Evolutionary conservation across 2,888 invertebrate species (phyloP).

Genomic region (Dryococelus australis): DNA sequence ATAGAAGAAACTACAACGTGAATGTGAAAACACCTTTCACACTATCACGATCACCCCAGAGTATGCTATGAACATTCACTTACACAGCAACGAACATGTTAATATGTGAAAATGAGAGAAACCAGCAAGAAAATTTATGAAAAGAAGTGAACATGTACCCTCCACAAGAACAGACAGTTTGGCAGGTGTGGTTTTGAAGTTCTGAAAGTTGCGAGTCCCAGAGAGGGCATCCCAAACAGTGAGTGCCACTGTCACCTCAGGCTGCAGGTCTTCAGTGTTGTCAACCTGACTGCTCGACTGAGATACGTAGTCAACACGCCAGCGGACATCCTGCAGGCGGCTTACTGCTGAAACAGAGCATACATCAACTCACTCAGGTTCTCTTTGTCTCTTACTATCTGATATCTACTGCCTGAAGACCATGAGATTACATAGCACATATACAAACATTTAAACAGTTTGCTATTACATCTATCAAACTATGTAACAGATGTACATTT

Average conservation of each 20-base stretch:
- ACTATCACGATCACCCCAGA: too few relatives aligned
- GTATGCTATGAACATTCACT: too few relatives aligned
- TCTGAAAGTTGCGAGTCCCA: not conserved
- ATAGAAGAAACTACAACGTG: too few relatives aligned
- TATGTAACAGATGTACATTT: too few relatives aligned
- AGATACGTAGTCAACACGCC: conserved; percentile 38
- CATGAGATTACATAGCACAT: not conserved
- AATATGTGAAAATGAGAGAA: too few relatives aligned
- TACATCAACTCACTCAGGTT: not conserved
- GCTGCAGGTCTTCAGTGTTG: not conserved
- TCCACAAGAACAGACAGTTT: conserved; percentile 37
- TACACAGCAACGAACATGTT: too few relatives aligned
- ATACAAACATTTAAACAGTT: too few relatives aligned
- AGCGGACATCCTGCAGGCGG: conserved; percentile 40
- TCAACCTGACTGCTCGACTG: conserved; percentile 26
- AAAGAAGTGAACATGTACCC: conserved; percentile 32
- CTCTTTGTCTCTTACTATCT: not conserved
- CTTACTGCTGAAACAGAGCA: conserved; percentile 35
- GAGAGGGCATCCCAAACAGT: conserved; percentile 28
- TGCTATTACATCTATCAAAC: too few relatives aligned
- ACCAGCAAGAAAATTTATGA: not conserved
- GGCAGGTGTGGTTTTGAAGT: not conserved
- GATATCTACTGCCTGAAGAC: not conserved
- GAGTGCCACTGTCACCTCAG: conserved; percentile 38
- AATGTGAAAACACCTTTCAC: too few relatives aligned